A percentile compares a stretch with the other conserved stretches of the same genome.
phyloP scores from a whole-genome alignment of 92 coral and sea anemone species.

The Plumapathes pennacea region DNA sequence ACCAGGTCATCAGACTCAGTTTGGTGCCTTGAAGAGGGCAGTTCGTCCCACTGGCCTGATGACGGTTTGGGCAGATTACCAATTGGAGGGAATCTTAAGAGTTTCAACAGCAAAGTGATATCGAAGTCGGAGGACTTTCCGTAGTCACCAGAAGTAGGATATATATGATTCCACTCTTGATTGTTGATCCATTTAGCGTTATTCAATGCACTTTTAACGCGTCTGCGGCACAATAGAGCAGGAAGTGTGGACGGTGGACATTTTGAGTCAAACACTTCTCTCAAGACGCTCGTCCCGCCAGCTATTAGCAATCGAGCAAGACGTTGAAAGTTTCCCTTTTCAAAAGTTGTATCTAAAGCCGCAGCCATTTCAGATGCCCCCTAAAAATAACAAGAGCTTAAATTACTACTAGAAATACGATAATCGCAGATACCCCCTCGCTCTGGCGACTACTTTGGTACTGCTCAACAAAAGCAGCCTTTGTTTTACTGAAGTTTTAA shows the following conservation, averaged over 20 bases:
- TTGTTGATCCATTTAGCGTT: neutral
- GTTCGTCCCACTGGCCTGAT: conserved; percentile 12
- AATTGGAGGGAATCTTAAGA: conserved; percentile 2
- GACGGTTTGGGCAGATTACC: conserved; percentile 29
- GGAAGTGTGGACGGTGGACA: conserved; percentile 20
- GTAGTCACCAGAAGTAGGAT: conserved; percentile 14
- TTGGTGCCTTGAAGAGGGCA: conserved; percentile 14
- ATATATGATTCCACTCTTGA: conserved; percentile 3
- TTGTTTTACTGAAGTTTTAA: too few species aligned
- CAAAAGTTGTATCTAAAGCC: conserved; percentile 10
- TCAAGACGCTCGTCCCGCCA: conserved; percentile 29
- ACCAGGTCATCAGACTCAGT: conserved; percentile 20
- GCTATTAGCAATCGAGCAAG: conserved; percentile 27
- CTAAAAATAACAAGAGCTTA: too few species aligned
- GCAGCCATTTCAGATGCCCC: too few species aligned
- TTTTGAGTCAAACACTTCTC: conserved; percentile 22
- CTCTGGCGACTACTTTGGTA: too few species aligned
- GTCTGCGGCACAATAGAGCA: neutral
- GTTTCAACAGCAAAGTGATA: conserved; percentile 11
- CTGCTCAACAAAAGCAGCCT: too few species aligned
- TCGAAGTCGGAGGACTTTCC: conserved; percentile 30
- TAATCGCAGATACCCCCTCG: too few species aligned
- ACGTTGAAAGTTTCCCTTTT: conserved; percentile 21
- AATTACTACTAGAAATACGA: too few species aligned
- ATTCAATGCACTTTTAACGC: neutral